A percentile compares a stretch with the other conserved stretches of the same genome.
phyloP scores from a whole-genome alignment of 2,113 vertebrate species.

The Bubo bubo region DNA sequence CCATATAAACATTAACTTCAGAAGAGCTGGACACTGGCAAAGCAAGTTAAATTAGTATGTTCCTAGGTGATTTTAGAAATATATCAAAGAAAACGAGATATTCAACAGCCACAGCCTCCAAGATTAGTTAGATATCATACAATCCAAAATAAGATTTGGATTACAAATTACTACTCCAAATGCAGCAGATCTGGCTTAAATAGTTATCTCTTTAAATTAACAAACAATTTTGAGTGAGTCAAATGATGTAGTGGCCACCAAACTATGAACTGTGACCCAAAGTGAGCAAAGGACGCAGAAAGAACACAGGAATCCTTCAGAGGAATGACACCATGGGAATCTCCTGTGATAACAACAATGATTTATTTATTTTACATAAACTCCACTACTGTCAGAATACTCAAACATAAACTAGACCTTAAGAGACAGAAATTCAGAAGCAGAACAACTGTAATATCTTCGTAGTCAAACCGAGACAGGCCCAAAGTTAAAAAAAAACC shows the following conservation, averaged over 20 bases:
- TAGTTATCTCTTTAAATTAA: neutral
- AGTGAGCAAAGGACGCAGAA: neutral
- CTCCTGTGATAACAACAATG: neutral
- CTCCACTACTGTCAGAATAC: neutral
- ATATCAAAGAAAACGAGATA: neutral
- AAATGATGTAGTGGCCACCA: neutral
- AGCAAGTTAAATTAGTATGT: neutral
- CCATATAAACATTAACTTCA: neutral
- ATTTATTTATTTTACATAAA: neutral
- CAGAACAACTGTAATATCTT: neutral
- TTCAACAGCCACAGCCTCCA: neutral
- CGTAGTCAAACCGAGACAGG: neutral
- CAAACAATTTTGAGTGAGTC: neutral
- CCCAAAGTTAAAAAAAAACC: neutral
- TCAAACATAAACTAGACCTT: neutral
- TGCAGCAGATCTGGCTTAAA: neutral
- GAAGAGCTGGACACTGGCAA: accelerated
- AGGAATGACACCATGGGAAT: neutral
- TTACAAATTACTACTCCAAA: neutral
- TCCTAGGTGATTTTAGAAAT: neutral
- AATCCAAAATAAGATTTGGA: neutral
- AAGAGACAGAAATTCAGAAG: neutral
- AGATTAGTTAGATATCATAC: neutral
- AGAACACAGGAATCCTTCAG: neutral
- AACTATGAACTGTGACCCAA: neutral